Evolutionary conservation across 2,888 invertebrate genomes (phyloP), one percentile per base, ranked within the genome.

Genomic region (Drosophila kokeensis): DNA sequence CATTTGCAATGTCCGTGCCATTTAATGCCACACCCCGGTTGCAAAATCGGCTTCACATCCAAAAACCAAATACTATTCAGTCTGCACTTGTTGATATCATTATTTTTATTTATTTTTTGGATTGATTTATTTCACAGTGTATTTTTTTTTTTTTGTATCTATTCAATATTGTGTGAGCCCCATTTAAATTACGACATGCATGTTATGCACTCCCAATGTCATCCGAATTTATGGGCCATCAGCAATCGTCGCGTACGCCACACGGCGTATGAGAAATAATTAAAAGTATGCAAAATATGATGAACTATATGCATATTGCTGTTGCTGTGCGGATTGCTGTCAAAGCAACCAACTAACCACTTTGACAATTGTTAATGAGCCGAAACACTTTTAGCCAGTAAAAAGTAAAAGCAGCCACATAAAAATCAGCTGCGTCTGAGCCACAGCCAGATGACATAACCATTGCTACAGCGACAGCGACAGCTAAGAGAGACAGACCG

Each of bases 351-450:
- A 45, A 18, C 18, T 24, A 53, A 34, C 57, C 42, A 55, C 27
- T 55, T 62, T 30, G 62, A 55, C 54, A 62, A 45, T 58, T 58
- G 58, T 30, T 36, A 45, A 62, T 55, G 62, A 63, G 32, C 40
- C 42, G 32, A 42, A 54, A 45, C 42, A 29, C 30, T n/a, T 10
- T 52, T 36, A 3, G 38, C 52, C 4, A 53, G 11, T 24, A n/a
- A 57, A 66, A 67, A 67, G 74, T 73, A 73, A 74, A 79, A 76
- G 68, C 62, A 68, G 48, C 30, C 59, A 67, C 50, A 65, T 57
- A 36, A 64, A 76, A 79, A 64, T 77, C 65, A 54, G 65, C 71
- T 54, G 71, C 52, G 71, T 48, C 54, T 53, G 79, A 32, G 48
- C 45, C 36, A 38, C 38, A 54, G 54, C 10, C 24, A 54, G 42